Percentiles rank a stretch among this genome's conserved stretches.
Conservation (phyloP, 2,797 vertebrate genomes). For the Aplochiton taeniatus region DNA sequence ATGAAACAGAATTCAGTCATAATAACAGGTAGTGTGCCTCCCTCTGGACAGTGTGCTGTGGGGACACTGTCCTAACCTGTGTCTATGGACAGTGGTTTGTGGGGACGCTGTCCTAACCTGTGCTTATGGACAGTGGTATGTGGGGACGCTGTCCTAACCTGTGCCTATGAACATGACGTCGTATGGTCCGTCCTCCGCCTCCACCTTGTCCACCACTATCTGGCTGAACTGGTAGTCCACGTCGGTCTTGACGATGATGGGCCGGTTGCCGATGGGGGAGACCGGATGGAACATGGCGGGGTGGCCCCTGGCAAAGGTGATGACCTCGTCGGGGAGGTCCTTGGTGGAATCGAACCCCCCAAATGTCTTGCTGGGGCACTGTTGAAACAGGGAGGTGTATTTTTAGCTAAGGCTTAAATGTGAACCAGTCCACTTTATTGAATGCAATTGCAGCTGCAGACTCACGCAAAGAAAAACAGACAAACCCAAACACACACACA, state of each 20-base stretch:
- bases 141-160: constrained; percentile 71
- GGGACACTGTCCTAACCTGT: no score
- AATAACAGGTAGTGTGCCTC: no score
- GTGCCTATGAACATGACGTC: constrained; percentile 99
- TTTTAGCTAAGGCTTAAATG: not conserved
- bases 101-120: constrained; percentile 42
- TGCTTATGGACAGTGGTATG: not conserved
- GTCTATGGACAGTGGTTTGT: not conserved
- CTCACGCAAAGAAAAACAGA: not conserved
- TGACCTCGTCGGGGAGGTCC: constrained; percentile 96
- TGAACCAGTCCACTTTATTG: not conserved
- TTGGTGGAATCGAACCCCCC: constrained; percentile 98
- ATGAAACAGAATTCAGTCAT: no score
- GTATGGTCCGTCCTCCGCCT: constrained; percentile 96
- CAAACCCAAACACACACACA: not conserved
- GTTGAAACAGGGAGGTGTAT: not conserved
- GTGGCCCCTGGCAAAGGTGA: constrained; percentile 95
- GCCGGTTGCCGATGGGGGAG: constrained; percentile 90
- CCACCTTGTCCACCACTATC: constrained; percentile 95
- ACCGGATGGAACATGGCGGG: constrained; percentile 97
- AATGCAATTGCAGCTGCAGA: not conserved
- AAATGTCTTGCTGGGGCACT: constrained; percentile 99
- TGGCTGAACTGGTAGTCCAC: constrained; percentile 98
- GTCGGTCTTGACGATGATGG: constrained; percentile 95
- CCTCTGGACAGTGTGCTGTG: no score